A percentile compares a stretch with the other conserved stretches of the same genome.
These are phyloP conservation scores for Leucania comma DNA, from an alignment of 2,888 invertebrate species.

Conservation along the genomic window DNA sequence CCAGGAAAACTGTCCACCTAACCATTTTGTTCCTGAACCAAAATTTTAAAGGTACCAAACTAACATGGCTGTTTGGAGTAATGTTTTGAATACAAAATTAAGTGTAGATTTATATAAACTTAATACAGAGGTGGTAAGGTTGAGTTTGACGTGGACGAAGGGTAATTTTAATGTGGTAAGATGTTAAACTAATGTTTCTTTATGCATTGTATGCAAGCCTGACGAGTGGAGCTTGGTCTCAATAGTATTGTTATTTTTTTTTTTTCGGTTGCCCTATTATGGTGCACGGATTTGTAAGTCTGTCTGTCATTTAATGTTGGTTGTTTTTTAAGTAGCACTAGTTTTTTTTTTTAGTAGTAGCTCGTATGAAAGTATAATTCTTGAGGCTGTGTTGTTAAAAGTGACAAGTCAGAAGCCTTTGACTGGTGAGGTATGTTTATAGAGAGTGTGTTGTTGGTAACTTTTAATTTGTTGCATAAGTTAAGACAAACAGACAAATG, in stretches of 20 bases:
- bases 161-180: slow-evolving; percentile 42
- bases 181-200: slow-evolving; percentile 67
- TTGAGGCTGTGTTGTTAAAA: slow-evolving; percentile 30
- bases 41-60: slow-evolving; percentile 32
- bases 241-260: slow-evolving; percentile 69
- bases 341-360: slow-evolving; percentile 67
- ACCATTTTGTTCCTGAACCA: slow-evolving; percentile 45
- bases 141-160: slow-evolving; percentile 29
- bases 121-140: slow-evolving; percentile 41
- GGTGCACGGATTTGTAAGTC: slow-evolving; percentile 65
- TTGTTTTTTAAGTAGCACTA: slow-evolving; percentile 62
- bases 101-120: slow-evolving; percentile 7
- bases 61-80: slow-evolving; percentile 59
- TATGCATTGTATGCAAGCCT: slow-evolving; percentile 77
- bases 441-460: slow-evolving; percentile 16
- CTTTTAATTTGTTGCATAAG: not conserved
- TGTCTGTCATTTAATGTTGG: slow-evolving; percentile 63
- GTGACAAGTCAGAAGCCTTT: slow-evolving; percentile 43
- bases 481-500: not conserved
- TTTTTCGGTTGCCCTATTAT: slow-evolving; percentile 71
- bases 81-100: slow-evolving; percentile 64
- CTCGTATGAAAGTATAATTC: slow-evolving; percentile 63
- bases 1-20: slow-evolving; percentile 22
- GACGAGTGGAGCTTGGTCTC: slow-evolving; percentile 61
- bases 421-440: slow-evolving; percentile 12